phyloP scores from a whole-genome alignment of 2,113 vertebrate species.

The Ahaetulla prasina region DNA sequence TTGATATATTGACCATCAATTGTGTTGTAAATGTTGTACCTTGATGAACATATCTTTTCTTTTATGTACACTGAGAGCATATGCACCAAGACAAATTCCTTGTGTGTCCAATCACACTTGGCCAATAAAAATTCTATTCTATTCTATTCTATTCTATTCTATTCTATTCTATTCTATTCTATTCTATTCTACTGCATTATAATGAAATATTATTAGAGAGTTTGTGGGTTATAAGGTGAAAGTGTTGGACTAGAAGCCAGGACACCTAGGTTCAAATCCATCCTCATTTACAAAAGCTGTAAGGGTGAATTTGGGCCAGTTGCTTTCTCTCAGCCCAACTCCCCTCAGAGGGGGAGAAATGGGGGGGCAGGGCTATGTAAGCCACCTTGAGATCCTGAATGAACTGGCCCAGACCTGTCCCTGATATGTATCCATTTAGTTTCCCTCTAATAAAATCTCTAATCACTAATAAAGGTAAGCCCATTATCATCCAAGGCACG shows the following conservation, averaged over 20 bases:
- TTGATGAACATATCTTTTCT: too few species aligned
- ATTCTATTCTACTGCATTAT: too few species aligned
- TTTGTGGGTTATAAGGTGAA: neutral
- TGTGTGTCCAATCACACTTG: too few species aligned
- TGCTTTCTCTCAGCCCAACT: neutral
- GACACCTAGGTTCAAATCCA: neutral
- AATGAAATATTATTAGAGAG: neutral
- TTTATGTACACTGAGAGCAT: too few species aligned
- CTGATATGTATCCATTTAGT: neutral
- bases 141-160: too few species aligned
- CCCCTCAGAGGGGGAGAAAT: neutral
- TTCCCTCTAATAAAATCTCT: neutral
- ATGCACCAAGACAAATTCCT: too few species aligned
- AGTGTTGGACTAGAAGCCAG: neutral
- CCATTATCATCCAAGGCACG: neutral
- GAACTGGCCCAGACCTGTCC: neutral
- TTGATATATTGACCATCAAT: too few species aligned
- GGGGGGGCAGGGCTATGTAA: neutral
- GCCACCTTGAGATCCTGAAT: neutral
- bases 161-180: too few species aligned
- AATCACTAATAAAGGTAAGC: neutral
- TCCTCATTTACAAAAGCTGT: neutral
- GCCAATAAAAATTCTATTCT: too few species aligned
- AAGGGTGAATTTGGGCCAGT: neutral
- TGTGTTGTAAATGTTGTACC: too few species aligned